Evolutionary conservation across 2,113 vertebrate species (phyloP).

Genomic region (Eupsittula cactorum): DNA sequence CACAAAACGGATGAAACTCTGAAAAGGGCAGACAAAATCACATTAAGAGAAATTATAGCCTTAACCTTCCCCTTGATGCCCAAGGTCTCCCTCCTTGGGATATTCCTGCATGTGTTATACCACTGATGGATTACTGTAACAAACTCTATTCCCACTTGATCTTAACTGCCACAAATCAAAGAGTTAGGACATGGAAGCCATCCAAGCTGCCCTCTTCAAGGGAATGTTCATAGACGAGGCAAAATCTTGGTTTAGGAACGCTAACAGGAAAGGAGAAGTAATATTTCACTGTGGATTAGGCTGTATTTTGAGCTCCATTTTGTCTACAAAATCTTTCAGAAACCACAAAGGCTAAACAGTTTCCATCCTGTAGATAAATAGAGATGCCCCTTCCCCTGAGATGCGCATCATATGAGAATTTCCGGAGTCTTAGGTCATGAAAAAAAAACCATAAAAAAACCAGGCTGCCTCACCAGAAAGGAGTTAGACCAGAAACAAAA

Average conservation of each 20-base stretch:
- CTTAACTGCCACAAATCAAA: slow-evolving; percentile 54
- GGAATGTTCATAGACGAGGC: slow-evolving; percentile 18
- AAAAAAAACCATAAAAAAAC: not conserved
- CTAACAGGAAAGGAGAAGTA: slow-evolving; percentile 58
- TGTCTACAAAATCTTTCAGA: slow-evolving; percentile 45
- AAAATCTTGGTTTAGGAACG: slow-evolving; percentile 46
- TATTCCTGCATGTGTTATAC: slow-evolving; percentile 43
- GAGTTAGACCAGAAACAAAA: not conserved
- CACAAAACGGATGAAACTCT: not conserved
- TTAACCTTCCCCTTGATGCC: slow-evolving; percentile 22
- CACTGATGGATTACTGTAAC: slow-evolving; percentile 52
- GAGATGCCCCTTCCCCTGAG: slow-evolving; percentile 41
- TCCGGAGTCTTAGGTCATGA: not conserved
- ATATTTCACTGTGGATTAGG: slow-evolving; percentile 54
- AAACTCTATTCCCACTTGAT: slow-evolving; percentile 51
- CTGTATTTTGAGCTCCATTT: slow-evolving; percentile 41
- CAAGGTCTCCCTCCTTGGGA: slow-evolving; percentile 54
- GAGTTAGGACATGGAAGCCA: slow-evolving; percentile 28
- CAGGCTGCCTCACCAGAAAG: not conserved
- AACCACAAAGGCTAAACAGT: slow-evolving; percentile 44
- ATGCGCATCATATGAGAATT: not conserved
- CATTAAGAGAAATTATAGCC: slow-evolving; percentile 62
- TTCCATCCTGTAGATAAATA: slow-evolving; percentile 39
- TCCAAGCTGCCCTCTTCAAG: slow-evolving; percentile 58
- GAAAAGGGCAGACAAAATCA: slow-evolving; percentile 58